Base-by-base conservation (phyloP, 2,888 invertebrate species). In the Glaucopsyche alexis region DNA sequence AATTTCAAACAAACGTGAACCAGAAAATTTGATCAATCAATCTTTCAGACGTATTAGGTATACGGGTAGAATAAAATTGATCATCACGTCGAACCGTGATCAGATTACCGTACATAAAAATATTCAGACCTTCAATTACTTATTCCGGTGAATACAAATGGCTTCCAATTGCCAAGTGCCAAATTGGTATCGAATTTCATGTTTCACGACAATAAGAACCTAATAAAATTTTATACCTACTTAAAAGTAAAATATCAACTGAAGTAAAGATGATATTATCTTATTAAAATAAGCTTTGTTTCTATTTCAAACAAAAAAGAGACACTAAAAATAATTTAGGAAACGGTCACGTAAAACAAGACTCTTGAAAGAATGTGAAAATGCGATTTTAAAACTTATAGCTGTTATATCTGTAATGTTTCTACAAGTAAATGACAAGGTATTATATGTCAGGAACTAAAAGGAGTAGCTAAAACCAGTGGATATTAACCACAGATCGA, bases 21-120 rank as follows among this genome's bases (percentile, higher is more conserved):
- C 13, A 47, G 47, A 47, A 47, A 13, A 47, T 47, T 47, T 6
- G 13, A 60, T 60, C 29, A 29, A 29, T 19, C 19, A 5, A 55
- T 55, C 19, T 19, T 29, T 60, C 29, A 19, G 60, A 19, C 29
- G 13, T 13, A 7, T 19, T 55, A 55, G 55, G 55, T 55, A 11
- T 85, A 82, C 29, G 29, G 4, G 84, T 84, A 81, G 79, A 60
- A 14, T 29, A 55, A 60, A 60, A 38, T 60, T 55, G 19, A 55
- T 55, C 55, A 55, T 55, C 19, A 55, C 60, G 38, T 38, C 60
- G 60, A 60, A 60, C 29, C 60, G 60, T 38, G 60, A 60, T 60
- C 60, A 60, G 60, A 60, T 60, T 60, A 60, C 29, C 60, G 60
- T 38, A 60, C 29, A 60, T 60, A 60, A 13, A 38, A 60, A 60